Evolutionary conservation across 23 tunicate species (phyloP).

Genomic region (Ciona savignyi): DNA sequence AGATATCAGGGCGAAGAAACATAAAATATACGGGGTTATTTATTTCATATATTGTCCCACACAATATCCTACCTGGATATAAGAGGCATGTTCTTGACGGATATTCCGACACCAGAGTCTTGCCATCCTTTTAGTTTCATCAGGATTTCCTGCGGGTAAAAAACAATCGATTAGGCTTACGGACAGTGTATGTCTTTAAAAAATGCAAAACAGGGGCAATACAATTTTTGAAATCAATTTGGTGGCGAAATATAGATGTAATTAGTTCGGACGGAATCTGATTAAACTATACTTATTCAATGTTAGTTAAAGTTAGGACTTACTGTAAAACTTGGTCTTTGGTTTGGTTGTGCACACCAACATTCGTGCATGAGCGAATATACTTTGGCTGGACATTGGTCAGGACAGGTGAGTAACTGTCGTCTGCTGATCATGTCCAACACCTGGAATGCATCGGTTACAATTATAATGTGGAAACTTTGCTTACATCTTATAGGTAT

Average conservation of each 20-base stretch:
- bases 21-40: background rate
- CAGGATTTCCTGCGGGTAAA: background rate
- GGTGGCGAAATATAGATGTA: too few species aligned
- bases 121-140: background rate
- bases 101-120: background rate
- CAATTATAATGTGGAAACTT: too few species aligned
- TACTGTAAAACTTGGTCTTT: slow-evolving; percentile 69
- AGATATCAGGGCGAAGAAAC: too few species aligned
- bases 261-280: too few species aligned
- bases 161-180: too few species aligned
- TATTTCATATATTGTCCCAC: background rate
- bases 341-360: slow-evolving; percentile 45
- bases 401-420: slow-evolving; percentile 78
- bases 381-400: slow-evolving; percentile 80
- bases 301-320: too few species aligned
- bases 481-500: too few species aligned
- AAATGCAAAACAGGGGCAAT: too few species aligned
- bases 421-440: slow-evolving; percentile 60
- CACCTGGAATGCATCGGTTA: too few species aligned
- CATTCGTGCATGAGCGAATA: slow-evolving; percentile 86
- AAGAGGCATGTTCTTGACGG: background rate
- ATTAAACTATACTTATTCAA: too few species aligned
- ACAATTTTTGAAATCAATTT: too few species aligned
- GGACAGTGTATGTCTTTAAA: too few species aligned
- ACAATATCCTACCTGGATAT: background rate